Percentiles rank a stretch among this genome's conserved stretches.
Evolutionary conservation across 2,888 invertebrate species (phyloP).

Genomic region (Orchestes rusci): DNA sequence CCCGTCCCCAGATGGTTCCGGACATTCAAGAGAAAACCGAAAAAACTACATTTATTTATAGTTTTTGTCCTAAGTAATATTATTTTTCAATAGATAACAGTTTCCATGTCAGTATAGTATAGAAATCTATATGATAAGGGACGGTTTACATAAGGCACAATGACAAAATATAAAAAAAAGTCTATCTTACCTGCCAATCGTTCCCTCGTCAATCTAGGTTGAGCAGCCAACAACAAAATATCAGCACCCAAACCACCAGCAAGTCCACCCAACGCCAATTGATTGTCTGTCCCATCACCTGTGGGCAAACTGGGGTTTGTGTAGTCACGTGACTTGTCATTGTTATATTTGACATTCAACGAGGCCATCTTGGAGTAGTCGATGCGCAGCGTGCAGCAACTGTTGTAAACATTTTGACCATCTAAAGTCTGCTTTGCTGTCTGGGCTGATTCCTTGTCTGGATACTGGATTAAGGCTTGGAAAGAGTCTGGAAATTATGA

Average conservation of each 20-base stretch:
- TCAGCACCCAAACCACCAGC: conserved; percentile 57
- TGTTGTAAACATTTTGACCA: conserved; percentile 99
- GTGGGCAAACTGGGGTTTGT: conserved; percentile 97
- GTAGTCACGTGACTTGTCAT: conserved; percentile 99
- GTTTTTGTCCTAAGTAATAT: too few species aligned
- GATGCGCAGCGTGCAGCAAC: conserved; percentile 97
- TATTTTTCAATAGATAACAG: too few species aligned
- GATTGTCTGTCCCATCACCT: conserved; percentile 74
- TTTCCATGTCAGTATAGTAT: too few species aligned
- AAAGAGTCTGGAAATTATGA: conserved; percentile 70
- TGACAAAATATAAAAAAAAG: too few species aligned
- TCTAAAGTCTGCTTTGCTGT: conserved; percentile 95
- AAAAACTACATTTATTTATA: too few species aligned
- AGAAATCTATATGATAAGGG: too few species aligned
- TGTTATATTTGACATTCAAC: conserved; percentile 98
- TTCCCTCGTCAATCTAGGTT: conserved; percentile 48
- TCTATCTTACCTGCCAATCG: conserved; percentile 43
- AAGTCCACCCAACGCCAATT: conserved; percentile 48
- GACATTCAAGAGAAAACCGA: too few species aligned
- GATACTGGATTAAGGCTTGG: conserved; percentile 98
- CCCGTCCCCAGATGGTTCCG: too few species aligned
- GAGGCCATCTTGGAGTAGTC: conserved; percentile 98
- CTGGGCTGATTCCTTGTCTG: conserved; percentile 94
- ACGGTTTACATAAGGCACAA: too few species aligned
- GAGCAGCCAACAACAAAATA: conserved; percentile 52